These are phyloP conservation scores for Rhagophthalmus giganteus DNA, from an alignment of 2,888 invertebrate genomes.

Conservation along the genomic window DNA sequence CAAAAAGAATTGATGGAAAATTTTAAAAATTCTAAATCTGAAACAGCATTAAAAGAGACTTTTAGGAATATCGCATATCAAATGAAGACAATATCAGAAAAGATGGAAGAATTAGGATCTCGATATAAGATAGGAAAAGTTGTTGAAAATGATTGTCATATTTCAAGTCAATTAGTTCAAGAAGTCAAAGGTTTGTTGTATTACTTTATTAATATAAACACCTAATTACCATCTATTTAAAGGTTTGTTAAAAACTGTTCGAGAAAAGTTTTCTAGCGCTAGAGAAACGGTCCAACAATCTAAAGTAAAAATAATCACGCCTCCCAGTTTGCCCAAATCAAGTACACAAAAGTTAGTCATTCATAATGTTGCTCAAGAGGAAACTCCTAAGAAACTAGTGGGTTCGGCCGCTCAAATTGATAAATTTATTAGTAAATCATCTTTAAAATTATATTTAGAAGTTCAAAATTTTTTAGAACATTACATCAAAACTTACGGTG, in stretches of 20 bases:
- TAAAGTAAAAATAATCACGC: no score
- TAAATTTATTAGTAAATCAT: conserved; percentile 58
- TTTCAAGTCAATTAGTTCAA: conserved; percentile 58
- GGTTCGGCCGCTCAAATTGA: conserved; percentile 33
- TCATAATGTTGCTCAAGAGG: no score
- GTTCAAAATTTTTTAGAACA: conserved; percentile 62
- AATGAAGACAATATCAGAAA: conserved; percentile 54
- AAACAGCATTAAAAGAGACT: conserved; percentile 33
- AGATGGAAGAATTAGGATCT: conserved; percentile 57
- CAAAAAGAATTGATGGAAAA: conserved; percentile 61
- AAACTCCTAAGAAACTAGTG: neutral
- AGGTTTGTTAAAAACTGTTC: no score
- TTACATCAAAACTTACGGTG: conserved; percentile 63
- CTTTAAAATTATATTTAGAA: conserved; percentile 61
- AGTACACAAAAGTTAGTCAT: no score
- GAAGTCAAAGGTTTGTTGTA: conserved; percentile 54
- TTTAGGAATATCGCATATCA: conserved; percentile 52
- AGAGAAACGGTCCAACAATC: no score
- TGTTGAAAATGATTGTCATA: conserved; percentile 60
- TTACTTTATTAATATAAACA: no score
- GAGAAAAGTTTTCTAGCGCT: no score
- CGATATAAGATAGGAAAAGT: conserved; percentile 55
- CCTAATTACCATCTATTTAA: neutral
- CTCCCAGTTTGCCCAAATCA: no score
- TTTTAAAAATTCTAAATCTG: conserved; percentile 44